Percentiles rank a stretch among this genome's conserved stretches.
Conservation (phyloP, 2,113 vertebrate species). For the Pteronura brasiliensis region DNA sequence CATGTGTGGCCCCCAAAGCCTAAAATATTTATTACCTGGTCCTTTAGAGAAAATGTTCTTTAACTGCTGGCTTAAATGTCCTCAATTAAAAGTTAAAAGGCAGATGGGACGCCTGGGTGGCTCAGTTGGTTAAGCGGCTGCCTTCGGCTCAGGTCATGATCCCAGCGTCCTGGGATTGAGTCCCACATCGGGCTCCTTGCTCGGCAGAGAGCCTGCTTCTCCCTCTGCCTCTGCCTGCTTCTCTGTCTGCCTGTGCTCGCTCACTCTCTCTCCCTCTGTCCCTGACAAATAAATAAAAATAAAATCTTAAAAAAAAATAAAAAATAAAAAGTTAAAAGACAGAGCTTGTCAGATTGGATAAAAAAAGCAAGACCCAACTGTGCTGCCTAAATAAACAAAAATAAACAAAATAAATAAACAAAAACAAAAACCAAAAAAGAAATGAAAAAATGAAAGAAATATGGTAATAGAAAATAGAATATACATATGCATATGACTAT, state of each 20-base stretch:
- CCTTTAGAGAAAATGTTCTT: not conserved
- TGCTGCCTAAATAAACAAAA: not conserved
- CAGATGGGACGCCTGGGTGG: too few relatives aligned
- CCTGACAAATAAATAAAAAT: too few relatives aligned
- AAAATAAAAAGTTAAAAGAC: not conserved
- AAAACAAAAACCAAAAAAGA: not conserved
- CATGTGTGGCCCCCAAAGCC: not conserved
- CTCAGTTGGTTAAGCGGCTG: too few relatives aligned
- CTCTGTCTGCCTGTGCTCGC: too few relatives aligned
- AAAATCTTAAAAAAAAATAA: too few relatives aligned
- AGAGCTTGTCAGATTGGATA: not conserved
- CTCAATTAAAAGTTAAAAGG: not conserved
- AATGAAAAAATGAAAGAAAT: not conserved
- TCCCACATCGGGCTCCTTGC: too few relatives aligned
- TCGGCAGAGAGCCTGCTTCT: too few relatives aligned
- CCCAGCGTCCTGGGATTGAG: too few relatives aligned
- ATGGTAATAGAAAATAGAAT: not conserved
- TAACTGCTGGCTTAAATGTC: not conserved
- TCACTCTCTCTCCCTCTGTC: too few relatives aligned
- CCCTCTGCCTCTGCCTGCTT: too few relatives aligned
- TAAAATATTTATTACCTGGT: not conserved
- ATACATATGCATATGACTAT: not conserved
- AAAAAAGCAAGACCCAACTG: not conserved
- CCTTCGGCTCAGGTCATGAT: too few relatives aligned
- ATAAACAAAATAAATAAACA: too few relatives aligned